phyloP scores from a whole-genome alignment of 53 echinoderm and acorn worm species.

The Astropecten irregularis region DNA sequence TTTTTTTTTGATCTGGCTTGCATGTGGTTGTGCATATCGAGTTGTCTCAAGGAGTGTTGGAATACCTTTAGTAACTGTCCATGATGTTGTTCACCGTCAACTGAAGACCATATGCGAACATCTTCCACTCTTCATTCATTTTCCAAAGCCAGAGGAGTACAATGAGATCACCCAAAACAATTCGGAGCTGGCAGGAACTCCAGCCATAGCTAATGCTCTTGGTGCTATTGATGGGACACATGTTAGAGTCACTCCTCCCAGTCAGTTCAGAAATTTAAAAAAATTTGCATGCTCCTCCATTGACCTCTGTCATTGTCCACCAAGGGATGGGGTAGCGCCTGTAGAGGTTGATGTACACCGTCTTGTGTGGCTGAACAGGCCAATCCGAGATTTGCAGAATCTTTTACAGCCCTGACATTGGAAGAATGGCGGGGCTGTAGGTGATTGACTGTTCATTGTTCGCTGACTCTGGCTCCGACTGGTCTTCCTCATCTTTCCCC shows the following conservation, averaged over 20 bases:
- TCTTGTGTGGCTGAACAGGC: too few relatives aligned
- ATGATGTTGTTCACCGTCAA: background rate
- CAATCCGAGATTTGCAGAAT: too few relatives aligned
- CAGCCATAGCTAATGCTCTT: background rate
- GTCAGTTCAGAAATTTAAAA: background rate
- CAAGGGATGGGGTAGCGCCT: too few relatives aligned
- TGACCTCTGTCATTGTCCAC: too few relatives aligned
- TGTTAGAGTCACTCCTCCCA: background rate
- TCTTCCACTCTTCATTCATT: background rate
- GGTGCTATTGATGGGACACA: conserved; percentile 12
- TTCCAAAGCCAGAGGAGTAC: background rate
- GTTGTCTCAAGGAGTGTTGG: background rate
- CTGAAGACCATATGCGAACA: background rate
- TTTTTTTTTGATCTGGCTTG: background rate
- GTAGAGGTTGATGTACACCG: too few relatives aligned
- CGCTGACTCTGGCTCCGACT: too few relatives aligned
- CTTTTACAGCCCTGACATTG: too few relatives aligned
- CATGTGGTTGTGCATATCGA: background rate
- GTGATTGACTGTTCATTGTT: too few relatives aligned
- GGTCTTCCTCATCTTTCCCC: too few relatives aligned
- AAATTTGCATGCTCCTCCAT: too few relatives aligned
- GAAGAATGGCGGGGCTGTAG: too few relatives aligned
- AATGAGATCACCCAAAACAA: background rate
- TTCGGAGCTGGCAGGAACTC: background rate
- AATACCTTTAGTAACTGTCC: background rate